Base-by-base conservation (phyloP, 1,140 invertebrate species). In the Carposina sasakii region DNA sequence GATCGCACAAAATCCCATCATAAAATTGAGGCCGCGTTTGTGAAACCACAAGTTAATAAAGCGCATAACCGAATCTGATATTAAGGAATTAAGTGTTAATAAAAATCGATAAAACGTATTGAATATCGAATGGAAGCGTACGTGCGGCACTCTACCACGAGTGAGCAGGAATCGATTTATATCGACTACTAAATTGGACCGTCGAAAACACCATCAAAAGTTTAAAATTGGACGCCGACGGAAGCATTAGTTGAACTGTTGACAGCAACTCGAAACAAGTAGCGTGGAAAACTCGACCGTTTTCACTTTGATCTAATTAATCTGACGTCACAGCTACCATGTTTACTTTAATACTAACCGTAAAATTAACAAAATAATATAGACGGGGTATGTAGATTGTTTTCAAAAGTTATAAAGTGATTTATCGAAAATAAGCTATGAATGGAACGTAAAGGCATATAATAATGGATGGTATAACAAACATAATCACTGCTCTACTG, bases 301-400 rank as follows among this genome's bases (percentile, higher is more conserved):
- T 76, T 71, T 63, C 63, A 63, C 76, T 81, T 81, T 79, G 77
- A 81, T 81, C 69, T 63, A 71, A 77, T 76, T 72, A 71, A 74
- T 75, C 52, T 62, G 63, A 67, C 67, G 71, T 77, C 72, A 69
- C 60, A 19, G 53, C 50, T 37, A 52, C 50, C 52, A 54, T 72
- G 67, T 76, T 75, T 68, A 64, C 59, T 57, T 63, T 28, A 6
- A 21, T n/a, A n/a, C n/a, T 33, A 45, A 39, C n/a, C 24, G 34
- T 28, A 30, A 47, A 39, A 9, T 15, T 21, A 21, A 21, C 20
- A 39, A 21, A 12, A 10, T 20, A 21, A 39, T 12, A 39, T 39
- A 39, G 22, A 39, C 36, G 8, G 17, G 36, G n/a, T n/a, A n/a
- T n/a, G n/a, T n/a, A n/a, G n/a, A n/a, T n/a, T n/a, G n/a, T n/a